Percentiles rank a stretch among this genome's conserved stretches.
phyloP scores from a whole-genome alignment of 2,888 invertebrate genomes.

The Ophioninae sp. region DNA sequence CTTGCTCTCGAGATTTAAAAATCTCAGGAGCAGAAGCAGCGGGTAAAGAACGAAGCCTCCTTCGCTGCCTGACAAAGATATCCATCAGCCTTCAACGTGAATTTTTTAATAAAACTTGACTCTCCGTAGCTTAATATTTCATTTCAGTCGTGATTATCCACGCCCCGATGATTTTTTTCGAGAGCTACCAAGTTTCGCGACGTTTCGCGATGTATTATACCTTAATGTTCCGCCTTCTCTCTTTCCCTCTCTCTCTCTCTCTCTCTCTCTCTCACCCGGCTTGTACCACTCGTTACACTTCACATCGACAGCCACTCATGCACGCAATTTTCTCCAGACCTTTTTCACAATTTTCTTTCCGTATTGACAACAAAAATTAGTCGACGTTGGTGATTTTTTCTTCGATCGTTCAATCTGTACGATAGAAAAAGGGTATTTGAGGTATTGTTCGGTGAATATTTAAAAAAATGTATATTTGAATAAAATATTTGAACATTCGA shows the following conservation, averaged over 20 bases:
- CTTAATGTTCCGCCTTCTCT: background rate
- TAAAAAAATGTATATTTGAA: too few relatives aligned
- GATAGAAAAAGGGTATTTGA: too few relatives aligned
- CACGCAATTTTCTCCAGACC: too few relatives aligned
- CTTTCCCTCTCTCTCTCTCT: conserved; percentile 3
- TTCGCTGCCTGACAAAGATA: conserved; percentile 70
- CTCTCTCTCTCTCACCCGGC: too few relatives aligned
- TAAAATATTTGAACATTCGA: too few relatives aligned
- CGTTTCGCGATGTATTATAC: conserved; percentile 36
- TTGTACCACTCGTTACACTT: too few relatives aligned
- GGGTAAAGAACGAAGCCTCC: conserved; percentile 36
- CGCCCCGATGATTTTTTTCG: conserved; percentile 72
- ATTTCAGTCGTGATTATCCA: conserved; percentile 73
- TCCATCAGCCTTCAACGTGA: conserved; percentile 75
- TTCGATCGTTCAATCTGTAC: too few relatives aligned
- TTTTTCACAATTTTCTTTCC: too few relatives aligned
- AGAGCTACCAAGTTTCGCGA: conserved; percentile 40
- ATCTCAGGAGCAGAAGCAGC: conserved; percentile 48
- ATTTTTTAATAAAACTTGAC: conserved; percentile 79
- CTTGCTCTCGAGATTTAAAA: conserved; percentile 48
- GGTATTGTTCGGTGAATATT: too few relatives aligned
- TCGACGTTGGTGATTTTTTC: too few relatives aligned
- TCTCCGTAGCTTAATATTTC: conserved; percentile 73
- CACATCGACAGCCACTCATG: too few relatives aligned
- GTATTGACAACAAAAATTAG: too few relatives aligned